Evolutionary conservation across 1,140 invertebrate genomes (phyloP).

Genomic region (Drosophila ironensis): DNA sequence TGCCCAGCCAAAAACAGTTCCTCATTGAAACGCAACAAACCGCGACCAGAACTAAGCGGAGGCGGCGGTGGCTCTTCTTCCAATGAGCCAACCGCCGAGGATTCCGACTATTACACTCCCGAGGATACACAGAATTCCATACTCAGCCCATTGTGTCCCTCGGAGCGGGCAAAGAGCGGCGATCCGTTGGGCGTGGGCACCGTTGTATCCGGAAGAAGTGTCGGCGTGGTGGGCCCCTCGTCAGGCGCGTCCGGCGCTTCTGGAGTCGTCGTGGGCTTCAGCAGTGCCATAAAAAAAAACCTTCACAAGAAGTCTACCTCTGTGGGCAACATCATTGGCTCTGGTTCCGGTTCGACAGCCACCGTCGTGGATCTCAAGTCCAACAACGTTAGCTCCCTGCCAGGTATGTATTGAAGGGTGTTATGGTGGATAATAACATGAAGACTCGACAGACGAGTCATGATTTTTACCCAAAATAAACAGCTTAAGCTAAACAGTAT

Average conservation of each 20-base stretch:
- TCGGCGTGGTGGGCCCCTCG: constrained; percentile 6
- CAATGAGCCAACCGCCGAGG: constrained; percentile 82
- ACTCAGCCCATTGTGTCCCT: constrained; percentile 83
- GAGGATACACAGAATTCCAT: constrained; percentile 86
- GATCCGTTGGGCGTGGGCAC: constrained; percentile 49
- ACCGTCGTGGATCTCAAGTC: constrained; percentile 49
- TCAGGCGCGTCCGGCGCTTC: background rate
- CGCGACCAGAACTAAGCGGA: constrained; percentile 29
- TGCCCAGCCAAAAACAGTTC: constrained; percentile 24
- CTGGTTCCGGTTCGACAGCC: constrained; percentile 9
- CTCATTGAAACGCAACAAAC: constrained; percentile 37
- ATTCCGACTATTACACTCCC: constrained; percentile 88
- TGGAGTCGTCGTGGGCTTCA: constrained; percentile 54
- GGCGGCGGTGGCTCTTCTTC: constrained; percentile 4
- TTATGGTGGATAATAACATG: too few species aligned
- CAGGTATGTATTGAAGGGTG: constrained; percentile 44
- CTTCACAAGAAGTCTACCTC: constrained; percentile 79
- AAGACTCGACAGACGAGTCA: too few species aligned
- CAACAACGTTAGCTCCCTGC: constrained; percentile 73
- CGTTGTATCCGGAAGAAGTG: constrained; percentile 10
- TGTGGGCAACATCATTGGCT: constrained; percentile 73
- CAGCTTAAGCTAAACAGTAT: too few species aligned
- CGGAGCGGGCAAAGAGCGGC: constrained; percentile 62
- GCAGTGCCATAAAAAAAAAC: constrained; percentile 54
- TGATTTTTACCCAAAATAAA: too few species aligned